These are phyloP conservation scores for Mesitornis unicolor DNA, from an alignment of 2,113 vertebrate genomes.

Conservation along the genomic window DNA sequence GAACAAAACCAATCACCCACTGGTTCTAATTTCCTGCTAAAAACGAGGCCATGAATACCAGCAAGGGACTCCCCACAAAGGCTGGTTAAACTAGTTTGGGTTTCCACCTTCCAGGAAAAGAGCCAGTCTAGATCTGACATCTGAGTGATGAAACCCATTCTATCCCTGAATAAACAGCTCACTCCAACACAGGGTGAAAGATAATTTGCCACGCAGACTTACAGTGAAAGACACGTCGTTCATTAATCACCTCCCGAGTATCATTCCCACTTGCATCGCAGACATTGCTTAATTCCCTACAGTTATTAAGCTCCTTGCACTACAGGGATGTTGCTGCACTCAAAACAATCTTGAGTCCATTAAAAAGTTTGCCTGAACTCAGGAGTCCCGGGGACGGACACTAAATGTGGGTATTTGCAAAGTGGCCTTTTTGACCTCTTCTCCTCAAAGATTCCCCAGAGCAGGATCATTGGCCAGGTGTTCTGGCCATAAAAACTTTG, in stretches of 20 bases:
- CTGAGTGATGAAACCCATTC: slow-evolving; percentile 38
- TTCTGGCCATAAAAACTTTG: neutral
- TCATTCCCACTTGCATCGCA: neutral
- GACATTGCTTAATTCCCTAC: neutral
- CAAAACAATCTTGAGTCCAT: neutral
- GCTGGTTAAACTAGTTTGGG: neutral
- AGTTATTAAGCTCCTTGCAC: neutral
- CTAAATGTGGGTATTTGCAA: neutral
- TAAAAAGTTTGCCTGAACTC: neutral
- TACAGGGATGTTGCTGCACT: neutral
- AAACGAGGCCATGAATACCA: neutral
- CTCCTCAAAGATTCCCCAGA: neutral
- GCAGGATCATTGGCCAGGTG: neutral
- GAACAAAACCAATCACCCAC: neutral
- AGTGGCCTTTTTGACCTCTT: neutral
- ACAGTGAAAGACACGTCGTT: neutral
- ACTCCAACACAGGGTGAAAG: neutral
- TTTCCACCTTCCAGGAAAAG: slow-evolving; percentile 45
- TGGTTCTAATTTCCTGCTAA: slow-evolving; percentile 6
- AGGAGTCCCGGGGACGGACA: neutral
- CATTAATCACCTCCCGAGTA: neutral
- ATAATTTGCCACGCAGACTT: neutral
- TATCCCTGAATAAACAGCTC: neutral
- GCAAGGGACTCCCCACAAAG: neutral
- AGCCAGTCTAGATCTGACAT: neutral